Evolutionary conservation across 2,888 invertebrate species (phyloP).

Genomic region (Dione vanillae): DNA sequence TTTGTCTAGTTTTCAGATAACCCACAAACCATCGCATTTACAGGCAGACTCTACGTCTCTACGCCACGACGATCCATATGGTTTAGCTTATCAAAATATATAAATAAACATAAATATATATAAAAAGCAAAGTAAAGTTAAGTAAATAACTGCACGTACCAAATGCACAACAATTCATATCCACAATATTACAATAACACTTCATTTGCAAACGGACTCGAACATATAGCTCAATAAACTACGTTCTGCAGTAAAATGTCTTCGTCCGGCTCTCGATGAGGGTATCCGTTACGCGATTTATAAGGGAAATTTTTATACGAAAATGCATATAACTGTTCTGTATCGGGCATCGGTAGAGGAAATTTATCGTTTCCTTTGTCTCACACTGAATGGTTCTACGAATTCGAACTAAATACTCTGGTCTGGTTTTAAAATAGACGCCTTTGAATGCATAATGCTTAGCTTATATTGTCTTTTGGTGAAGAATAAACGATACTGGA

Average conservation of each 20-base stretch:
- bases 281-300: conserved; percentile 42
- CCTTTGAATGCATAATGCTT: not conserved
- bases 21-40: too few relatives aligned
- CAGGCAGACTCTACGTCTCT: too few relatives aligned
- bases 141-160: too few relatives aligned
- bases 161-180: not conserved
- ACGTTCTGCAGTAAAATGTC: conserved; percentile 37
- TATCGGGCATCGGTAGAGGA: conserved; percentile 43
- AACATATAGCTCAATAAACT: conserved; percentile 43
- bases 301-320: conserved; percentile 47
- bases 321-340: conserved; percentile 51
- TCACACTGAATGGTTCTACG: conserved; percentile 37
- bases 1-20: too few relatives aligned
- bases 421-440: conserved; percentile 5
- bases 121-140: too few relatives aligned
- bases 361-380: conserved; percentile 49
- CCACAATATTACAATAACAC: conserved; percentile 16
- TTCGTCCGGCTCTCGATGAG: conserved; percentile 38
- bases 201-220: conserved; percentile 35
- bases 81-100: too few relatives aligned
- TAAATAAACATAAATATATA: not conserved
- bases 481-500: not conserved
- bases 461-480: conserved; percentile 2
- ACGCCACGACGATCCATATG: too few relatives aligned
- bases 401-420: conserved; percentile 22